Conservation (phyloP, 2,888 invertebrate genomes). For the Sussaba pulchella region DNA sequence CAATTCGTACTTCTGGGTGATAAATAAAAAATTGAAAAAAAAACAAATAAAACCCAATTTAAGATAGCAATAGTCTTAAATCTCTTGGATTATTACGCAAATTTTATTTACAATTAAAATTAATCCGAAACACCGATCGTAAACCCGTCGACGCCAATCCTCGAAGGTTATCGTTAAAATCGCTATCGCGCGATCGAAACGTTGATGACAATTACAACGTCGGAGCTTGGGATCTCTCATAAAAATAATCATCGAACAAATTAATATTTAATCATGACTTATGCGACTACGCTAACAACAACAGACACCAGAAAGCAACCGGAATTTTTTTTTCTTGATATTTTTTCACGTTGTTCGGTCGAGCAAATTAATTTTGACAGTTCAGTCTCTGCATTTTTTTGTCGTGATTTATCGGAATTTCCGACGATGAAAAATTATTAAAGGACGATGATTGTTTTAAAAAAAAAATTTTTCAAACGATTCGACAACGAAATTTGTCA, state of each 20-base stretch:
- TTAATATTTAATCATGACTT: slow-evolving; percentile 71
- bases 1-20: slow-evolving; percentile 69
- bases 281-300: slow-evolving; percentile 73
- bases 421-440: too few species aligned
- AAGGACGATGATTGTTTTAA: slow-evolving; percentile 3
- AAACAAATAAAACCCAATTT: slow-evolving; percentile 1
- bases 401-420: slow-evolving; percentile 21
- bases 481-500: neutral
- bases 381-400: slow-evolving; percentile 57
- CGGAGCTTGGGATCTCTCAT: slow-evolving; percentile 44
- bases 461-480: slow-evolving; percentile 11
- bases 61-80: slow-evolving; percentile 62
- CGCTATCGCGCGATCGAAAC: slow-evolving; percentile 42
- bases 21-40: slow-evolving; percentile 67
- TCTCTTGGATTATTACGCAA: slow-evolving; percentile 68
- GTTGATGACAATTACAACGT: slow-evolving; percentile 31
- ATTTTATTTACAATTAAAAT: slow-evolving; percentile 74
- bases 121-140: slow-evolving; percentile 22
- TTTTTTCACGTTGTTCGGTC: slow-evolving; percentile 33
- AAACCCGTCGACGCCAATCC: neutral
- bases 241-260: slow-evolving; percentile 69
- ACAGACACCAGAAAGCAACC: slow-evolving; percentile 73
- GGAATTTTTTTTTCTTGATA: slow-evolving; percentile 37
- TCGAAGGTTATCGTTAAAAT: slow-evolving; percentile 17
- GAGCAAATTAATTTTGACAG: slow-evolving; percentile 44